Base-by-base conservation (phyloP, 1,140 invertebrate genomes). In the Bombyx mandarina region DNA sequence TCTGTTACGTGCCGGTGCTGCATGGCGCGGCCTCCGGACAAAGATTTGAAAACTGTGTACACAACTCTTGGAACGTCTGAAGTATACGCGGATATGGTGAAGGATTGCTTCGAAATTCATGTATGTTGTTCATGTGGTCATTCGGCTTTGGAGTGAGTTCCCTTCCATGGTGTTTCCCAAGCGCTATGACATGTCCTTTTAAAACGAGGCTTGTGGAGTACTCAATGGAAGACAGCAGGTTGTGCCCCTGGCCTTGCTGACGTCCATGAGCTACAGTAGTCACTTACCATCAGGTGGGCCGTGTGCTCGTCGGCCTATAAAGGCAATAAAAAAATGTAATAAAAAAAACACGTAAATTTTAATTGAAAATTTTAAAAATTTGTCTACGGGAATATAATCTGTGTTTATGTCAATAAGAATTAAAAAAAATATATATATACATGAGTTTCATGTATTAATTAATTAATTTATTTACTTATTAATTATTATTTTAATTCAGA, bases 31-130 rank as follows among this genome's bases (percentile, higher is more conserved):
- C 73, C 75, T 7, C 75, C 78, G 6, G 77, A 84, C 45, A 82
- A 76, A 60, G 61, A 78, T 45, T 55, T 84, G 6, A 78, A 74
- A 45, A 62, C 67, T 0, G 8, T 65, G 7, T 81, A 79, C 47
- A 71, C 56, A 50, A 61, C 58, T 45, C 58, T 75, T 1, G 74
- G 70, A 6, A 73, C 69, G 58, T 61, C 66, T n/a, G 81, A 82
- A 74, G 57, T 82, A 35, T 84, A 81, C 56, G 66, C 63, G 8
- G 78, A 84, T 55, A 82, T 84, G 72, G 56, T 84, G 18, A 82
- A 77, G 59, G 79, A 84, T 63, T 84, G 81, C 66, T 84, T 81
- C 52, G 78, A 84, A 65, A 60, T 64, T 52, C 58, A 64, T 52
- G 62, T 61, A 64, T 49, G 7, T 48, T 18, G 12, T 18, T 18